Conservation (phyloP, 2,888 invertebrate genomes). For the Xylocampa areola region DNA sequence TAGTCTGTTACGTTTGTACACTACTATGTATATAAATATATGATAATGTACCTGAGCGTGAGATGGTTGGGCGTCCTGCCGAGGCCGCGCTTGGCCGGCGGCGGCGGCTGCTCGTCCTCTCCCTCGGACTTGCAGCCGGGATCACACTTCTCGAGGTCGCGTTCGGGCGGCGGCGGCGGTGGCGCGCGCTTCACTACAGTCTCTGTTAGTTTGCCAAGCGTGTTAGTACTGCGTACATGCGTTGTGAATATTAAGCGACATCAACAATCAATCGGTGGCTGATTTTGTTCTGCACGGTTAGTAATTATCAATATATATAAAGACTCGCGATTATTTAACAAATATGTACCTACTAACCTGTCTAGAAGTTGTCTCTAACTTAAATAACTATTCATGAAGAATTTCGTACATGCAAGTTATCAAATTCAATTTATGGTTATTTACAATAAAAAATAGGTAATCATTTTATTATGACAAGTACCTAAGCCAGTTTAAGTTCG, state of each 20-base stretch:
- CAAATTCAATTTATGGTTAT: too few species aligned
- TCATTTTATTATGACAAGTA: too few species aligned
- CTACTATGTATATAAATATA: constrained; percentile 42
- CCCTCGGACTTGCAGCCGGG: constrained; percentile 96
- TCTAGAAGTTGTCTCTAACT: too few species aligned
- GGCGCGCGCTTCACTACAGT: constrained; percentile 68
- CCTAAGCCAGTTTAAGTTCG: not conserved
- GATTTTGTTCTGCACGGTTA: too few species aligned
- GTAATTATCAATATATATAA: too few species aligned
- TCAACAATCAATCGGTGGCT: not conserved
- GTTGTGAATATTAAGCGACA: not conserved
- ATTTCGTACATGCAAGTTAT: too few species aligned
- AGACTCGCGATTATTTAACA: too few species aligned
- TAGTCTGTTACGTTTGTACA: not conserved
- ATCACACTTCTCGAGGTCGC: constrained; percentile 87
- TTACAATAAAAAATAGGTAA: too few species aligned
- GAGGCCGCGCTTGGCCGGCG: constrained; percentile 91
- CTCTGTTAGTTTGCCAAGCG: constrained; percentile 62
- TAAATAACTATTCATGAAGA: too few species aligned
- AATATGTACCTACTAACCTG: too few species aligned
- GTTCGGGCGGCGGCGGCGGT: constrained; percentile 83
- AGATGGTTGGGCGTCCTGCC: constrained; percentile 98
- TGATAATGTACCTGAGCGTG: constrained; percentile 93
- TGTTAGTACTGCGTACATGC: constrained; percentile 16
- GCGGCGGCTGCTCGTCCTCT: constrained; percentile 94